phyloP scores from a whole-genome alignment of 2,888 invertebrate genomes.

The Julus scandinavius region DNA sequence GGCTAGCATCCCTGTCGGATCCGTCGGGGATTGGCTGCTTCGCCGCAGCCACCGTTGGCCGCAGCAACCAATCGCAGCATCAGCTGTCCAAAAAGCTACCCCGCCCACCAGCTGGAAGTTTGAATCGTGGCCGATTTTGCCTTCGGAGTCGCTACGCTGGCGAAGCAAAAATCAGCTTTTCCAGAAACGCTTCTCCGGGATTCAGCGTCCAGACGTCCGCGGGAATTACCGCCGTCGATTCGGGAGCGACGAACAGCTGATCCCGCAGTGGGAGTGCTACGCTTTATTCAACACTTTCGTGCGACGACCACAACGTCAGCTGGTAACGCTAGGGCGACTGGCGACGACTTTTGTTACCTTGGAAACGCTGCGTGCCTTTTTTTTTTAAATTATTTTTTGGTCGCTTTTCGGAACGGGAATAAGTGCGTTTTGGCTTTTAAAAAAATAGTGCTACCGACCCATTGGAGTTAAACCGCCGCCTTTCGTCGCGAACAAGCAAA shows the following conservation, averaged over 20 bases:
- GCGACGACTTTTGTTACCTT: neutral
- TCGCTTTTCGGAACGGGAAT: neutral
- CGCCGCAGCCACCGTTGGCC: neutral
- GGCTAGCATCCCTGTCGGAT: neutral
- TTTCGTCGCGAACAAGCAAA: too few species aligned
- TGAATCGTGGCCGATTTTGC: neutral
- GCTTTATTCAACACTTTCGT: neutral
- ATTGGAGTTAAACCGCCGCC: neutral
- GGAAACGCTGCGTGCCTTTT: neutral
- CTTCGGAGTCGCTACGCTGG: neutral
- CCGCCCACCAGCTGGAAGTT: conserved; percentile 1
- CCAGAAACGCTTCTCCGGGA: neutral
- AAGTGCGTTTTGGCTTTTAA: neutral
- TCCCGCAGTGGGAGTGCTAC: neutral
- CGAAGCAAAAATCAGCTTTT: neutral
- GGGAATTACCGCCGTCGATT: neutral
- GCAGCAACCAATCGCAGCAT: neutral
- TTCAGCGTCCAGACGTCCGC: neutral
- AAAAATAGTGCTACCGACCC: neutral
- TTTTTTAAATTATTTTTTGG: too few species aligned
- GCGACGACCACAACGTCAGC: neutral
- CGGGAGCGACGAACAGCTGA: neutral
- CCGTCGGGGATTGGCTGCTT: neutral
- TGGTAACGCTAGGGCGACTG: neutral
- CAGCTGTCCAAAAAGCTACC: neutral